These are phyloP conservation scores for Alethe castanea DNA, from an alignment of 2,113 vertebrate genomes.

Conservation along the genomic window DNA sequence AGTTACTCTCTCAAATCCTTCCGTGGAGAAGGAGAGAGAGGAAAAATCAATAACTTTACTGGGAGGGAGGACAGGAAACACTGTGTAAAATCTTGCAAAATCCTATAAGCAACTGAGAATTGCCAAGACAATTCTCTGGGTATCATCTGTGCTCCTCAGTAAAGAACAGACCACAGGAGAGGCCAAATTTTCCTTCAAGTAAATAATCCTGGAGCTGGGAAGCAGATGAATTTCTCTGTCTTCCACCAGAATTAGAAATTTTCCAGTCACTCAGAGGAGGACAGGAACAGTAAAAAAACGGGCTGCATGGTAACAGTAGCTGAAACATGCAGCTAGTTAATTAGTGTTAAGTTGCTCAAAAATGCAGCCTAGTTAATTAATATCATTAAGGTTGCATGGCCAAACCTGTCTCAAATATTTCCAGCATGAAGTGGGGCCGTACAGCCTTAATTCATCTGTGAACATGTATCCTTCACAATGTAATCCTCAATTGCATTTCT, in stretches of 20 bases:
- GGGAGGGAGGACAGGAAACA: not conserved
- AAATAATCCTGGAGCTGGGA: not conserved
- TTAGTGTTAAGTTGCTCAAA: not conserved
- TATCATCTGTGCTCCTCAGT: not conserved
- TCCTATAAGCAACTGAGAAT: not conserved
- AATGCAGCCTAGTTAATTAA: not conserved
- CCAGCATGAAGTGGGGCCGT: accelerated
- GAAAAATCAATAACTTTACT: constrained; percentile 3
- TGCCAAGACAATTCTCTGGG: constrained; percentile 30
- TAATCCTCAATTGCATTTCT: not conserved
- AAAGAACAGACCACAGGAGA: constrained; percentile 21
- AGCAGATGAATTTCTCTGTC: not conserved
- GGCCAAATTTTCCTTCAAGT: constrained; percentile 26
- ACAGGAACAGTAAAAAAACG: not conserved
- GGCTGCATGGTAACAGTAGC: not conserved
- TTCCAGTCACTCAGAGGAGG: not conserved
- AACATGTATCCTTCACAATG: not conserved
- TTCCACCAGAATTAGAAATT: not conserved
- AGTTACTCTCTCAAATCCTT: not conserved
- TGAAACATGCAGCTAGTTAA: not conserved
- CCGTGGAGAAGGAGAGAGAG: not conserved
- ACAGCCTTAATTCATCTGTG: not conserved
- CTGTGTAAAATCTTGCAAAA: constrained; percentile 42
- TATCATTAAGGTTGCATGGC: not conserved
- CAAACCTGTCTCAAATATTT: not conserved